Percentiles rank a stretch among this genome's conserved stretches.
Conservation (phyloP, 2,113 vertebrate species). For the Atrichornis clamosus region DNA sequence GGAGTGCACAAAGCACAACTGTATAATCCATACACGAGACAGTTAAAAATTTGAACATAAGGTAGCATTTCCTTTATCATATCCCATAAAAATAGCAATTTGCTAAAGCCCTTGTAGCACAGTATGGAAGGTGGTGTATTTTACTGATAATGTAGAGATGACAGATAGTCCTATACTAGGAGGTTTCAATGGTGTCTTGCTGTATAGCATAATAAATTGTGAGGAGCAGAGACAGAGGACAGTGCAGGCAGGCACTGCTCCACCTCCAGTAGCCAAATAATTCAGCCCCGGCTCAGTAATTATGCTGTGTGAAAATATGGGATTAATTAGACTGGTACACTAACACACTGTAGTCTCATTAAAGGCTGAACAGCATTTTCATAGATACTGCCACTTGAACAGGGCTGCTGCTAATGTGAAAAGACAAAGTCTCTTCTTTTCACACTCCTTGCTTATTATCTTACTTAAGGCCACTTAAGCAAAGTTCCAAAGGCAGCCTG, state of each 20-base stretch:
- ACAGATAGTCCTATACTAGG: conserved; percentile 90
- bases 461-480: conserved; percentile 87
- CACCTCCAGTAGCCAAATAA: conserved; percentile 78
- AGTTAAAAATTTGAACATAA: conserved; percentile 93
- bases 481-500: conserved; percentile 78
- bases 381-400: conserved; percentile 84
- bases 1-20: neutral
- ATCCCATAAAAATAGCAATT: conserved; percentile 97
- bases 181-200: conserved; percentile 84
- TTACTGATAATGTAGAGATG: conserved; percentile 94
- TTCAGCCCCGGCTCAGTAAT: conserved; percentile 84
- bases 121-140: conserved; percentile 91
- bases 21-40: conserved; percentile 75
- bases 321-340: conserved; percentile 90
- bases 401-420: conserved; percentile 81
- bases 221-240: conserved; percentile 74
- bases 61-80: conserved; percentile 95
- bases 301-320: conserved; percentile 89
- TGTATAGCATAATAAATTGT: conserved; percentile 79
- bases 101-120: conserved; percentile 92
- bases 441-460: conserved; percentile 85
- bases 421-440: conserved; percentile 86
- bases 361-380: conserved; percentile 80
- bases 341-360: conserved; percentile 88
- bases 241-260: conserved; percentile 69